Base-by-base conservation (phyloP, 1,140 invertebrate species). In the Phymorhynchus buccinoides region DNA sequence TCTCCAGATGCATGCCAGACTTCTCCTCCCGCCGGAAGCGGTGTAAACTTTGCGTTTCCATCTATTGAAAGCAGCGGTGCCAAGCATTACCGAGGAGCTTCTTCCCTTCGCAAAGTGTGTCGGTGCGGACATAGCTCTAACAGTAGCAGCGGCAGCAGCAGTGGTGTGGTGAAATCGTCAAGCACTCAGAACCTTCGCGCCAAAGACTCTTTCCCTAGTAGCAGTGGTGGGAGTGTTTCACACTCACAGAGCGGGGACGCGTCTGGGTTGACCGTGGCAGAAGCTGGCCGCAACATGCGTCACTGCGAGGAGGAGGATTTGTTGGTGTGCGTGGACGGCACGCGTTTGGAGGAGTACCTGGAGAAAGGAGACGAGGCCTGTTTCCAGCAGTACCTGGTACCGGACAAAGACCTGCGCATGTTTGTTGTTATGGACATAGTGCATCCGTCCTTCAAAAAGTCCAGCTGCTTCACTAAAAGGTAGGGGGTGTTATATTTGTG, bases 401-500 rank as follows among this genome's bases (percentile, higher is more conserved):
- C 95, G 48, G 94, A 96, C 75, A 95, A 96, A 88, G 92, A 95
- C 78, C 91, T 92, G 42, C 97, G 96, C 92, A 93, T 96, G 90
- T 95, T 95, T 35, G 94, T 95, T 79, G 93, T 97, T 41, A 94
- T 99, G 87, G 98, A 99, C 91, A 96, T 99, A 89, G 96, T 97
- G 84, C 95, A 95, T 80, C 92, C 93, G 77, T 90, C 95, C 66
- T 96, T 95, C 18, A 95, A 89, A 86, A 96, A 96, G 89, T 96
- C 96, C 4, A 98, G 96, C 94, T 99, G 98, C 93, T 99, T 99
- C 92, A 99, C 98, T 22, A 94, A 94, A 91, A 92, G 92, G 93
- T 94, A 89, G 14, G 14, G n/a, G n/a, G n/a, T n/a, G n/a, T n/a
- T 7, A 9, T 79, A 3, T 77, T 41, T n/a, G n/a, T n/a, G n/a